Evolutionary conservation across 2,888 invertebrate genomes (phyloP).

Genomic region (Clunio marinus): DNA sequence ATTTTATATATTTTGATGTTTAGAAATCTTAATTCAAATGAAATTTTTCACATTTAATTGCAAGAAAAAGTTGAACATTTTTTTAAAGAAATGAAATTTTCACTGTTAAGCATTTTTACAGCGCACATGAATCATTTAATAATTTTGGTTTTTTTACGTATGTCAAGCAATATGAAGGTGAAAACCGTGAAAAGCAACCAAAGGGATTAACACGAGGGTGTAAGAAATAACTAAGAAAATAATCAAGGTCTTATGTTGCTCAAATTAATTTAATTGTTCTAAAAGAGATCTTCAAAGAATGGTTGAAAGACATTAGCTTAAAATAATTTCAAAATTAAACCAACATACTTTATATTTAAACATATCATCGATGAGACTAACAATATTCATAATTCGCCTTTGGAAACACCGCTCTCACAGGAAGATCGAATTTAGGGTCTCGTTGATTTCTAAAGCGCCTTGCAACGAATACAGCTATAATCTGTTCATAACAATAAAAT

Average conservation of each 20-base stretch:
- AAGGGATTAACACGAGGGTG: too few species aligned
- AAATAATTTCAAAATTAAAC: background rate
- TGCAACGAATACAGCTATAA: constrained; percentile 76
- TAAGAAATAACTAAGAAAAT: too few species aligned
- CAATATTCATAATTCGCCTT: constrained; percentile 49
- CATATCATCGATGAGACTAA: background rate
- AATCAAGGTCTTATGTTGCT: too few species aligned
- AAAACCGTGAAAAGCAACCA: constrained; percentile 16
- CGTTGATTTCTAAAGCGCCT: constrained; percentile 76
- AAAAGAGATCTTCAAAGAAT: too few species aligned
- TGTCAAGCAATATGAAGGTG: constrained; percentile 21
- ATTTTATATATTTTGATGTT: too few species aligned
- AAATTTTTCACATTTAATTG: background rate
- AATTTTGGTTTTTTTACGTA: background rate
- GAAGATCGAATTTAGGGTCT: constrained; percentile 64
- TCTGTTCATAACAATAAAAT: constrained; percentile 62
- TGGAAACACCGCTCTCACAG: constrained; percentile 70
- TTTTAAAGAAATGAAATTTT: background rate
- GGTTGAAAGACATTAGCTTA: background rate
- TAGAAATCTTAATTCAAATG: background rate
- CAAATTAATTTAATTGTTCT: too few species aligned
- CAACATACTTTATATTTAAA: background rate
- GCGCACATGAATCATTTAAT: too few species aligned
- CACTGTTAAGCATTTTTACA: background rate
- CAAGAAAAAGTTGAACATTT: too few species aligned